Evolutionary conservation across 2,888 invertebrate genomes (phyloP).

Genomic region (Pachliopta kotzebuea): DNA sequence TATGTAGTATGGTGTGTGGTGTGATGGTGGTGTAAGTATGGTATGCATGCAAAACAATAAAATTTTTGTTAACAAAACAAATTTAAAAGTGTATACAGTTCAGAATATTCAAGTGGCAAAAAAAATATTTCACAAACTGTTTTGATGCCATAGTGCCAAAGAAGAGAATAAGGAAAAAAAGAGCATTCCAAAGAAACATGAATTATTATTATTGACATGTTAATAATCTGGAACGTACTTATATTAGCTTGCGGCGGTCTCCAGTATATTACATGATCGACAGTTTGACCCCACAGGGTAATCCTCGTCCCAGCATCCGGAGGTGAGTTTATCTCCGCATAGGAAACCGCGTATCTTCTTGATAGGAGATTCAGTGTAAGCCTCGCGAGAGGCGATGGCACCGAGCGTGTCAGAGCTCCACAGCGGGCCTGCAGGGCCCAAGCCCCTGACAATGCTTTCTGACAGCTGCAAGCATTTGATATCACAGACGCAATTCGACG

Average conservation of each 20-base stretch:
- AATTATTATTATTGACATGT: too few species aligned
- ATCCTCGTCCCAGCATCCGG: constrained; percentile 61
- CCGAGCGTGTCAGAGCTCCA: constrained; percentile 82
- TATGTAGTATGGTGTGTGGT: too few species aligned
- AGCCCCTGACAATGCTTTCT: constrained; percentile 76
- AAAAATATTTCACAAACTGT: too few species aligned
- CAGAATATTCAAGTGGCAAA: too few species aligned
- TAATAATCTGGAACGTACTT: constrained; percentile 73
- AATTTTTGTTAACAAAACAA: too few species aligned
- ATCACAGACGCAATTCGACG: constrained; percentile 61
- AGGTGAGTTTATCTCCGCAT: constrained; percentile 80
- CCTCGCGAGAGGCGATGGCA: constrained; percentile 79
- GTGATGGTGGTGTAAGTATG: too few species aligned
- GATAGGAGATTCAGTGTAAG: constrained; percentile 83
- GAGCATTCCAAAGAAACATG: too few species aligned
- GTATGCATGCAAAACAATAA: too few species aligned
- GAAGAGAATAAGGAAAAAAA: too few species aligned
- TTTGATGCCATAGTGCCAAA: too few species aligned
- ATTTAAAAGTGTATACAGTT: too few species aligned
- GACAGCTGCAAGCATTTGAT: constrained; percentile 60
- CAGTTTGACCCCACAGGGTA: constrained; percentile 83
- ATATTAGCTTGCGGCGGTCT: constrained; percentile 88
- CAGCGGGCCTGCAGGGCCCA: constrained; percentile 69
- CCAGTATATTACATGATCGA: constrained; percentile 85
- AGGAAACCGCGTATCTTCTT: constrained; percentile 83